phyloP scores from a whole-genome alignment of 2,888 invertebrate genomes.

The Micropterix aruncella region DNA sequence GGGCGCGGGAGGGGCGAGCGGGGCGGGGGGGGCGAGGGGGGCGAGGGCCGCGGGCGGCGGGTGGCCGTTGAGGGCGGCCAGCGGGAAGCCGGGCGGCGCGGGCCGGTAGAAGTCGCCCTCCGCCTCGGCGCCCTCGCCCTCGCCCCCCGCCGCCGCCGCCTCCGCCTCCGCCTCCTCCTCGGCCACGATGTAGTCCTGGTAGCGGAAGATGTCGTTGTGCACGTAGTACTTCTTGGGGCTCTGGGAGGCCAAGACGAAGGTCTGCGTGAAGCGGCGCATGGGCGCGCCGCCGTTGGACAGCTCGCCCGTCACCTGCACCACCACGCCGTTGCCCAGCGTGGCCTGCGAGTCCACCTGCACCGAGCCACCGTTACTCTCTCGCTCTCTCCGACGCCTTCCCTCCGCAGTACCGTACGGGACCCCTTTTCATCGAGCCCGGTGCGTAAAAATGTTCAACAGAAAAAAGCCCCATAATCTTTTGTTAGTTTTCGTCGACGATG shows the following conservation, averaged over 20 bases:
- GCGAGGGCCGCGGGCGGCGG: constrained; percentile 11
- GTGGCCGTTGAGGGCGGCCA: neutral
- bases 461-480: too few relatives aligned
- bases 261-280: constrained; percentile 96
- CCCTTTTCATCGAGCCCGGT: too few relatives aligned
- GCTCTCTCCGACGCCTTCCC: too few relatives aligned
- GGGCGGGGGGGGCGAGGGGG: constrained; percentile 16
- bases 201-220: constrained; percentile 97
- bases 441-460: too few relatives aligned
- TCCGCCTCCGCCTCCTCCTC: constrained; percentile 43
- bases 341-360: constrained; percentile 87
- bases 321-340: constrained; percentile 86
- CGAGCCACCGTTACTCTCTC: too few relatives aligned
- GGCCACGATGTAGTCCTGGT: constrained; percentile 54
- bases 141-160: constrained; percentile 46
- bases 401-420: too few relatives aligned
- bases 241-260: constrained; percentile 91
- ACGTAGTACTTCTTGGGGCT: constrained; percentile 97
- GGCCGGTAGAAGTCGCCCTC: constrained; percentile 8
- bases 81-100: constrained; percentile 1
- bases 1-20: constrained; percentile 12
- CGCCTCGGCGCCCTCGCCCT: constrained; percentile 43
- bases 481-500: too few relatives aligned
- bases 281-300: constrained; percentile 92
- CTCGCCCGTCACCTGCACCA: constrained; percentile 96